Evolutionary conservation across 2,888 invertebrate species (phyloP).

Genomic region (Acrobasis repandana): DNA sequence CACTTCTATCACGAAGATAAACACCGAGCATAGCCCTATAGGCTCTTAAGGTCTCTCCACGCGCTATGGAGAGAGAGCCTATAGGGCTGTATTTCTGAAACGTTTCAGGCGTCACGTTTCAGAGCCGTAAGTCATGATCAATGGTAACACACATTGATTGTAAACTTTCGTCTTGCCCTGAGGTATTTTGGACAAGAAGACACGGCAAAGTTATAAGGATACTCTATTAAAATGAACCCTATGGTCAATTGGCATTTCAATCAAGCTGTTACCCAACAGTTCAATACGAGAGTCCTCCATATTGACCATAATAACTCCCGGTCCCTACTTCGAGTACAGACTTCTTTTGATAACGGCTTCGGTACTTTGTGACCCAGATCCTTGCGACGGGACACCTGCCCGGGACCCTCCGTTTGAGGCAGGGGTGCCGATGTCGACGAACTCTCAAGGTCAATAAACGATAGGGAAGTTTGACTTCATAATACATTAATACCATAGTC

Average conservation of each 20-base stretch:
- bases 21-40: too few relatives aligned
- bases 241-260: not conserved
- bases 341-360: not conserved
- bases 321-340: not conserved
- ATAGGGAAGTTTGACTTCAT: not conserved
- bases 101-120: too few relatives aligned
- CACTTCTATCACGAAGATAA: too few relatives aligned
- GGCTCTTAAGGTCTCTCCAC: too few relatives aligned
- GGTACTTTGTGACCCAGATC: not conserved
- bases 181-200: too few relatives aligned
- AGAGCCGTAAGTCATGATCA: too few relatives aligned
- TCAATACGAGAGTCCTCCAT: not conserved
- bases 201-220: too few relatives aligned
- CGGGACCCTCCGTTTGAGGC: slow-evolving; percentile 10
- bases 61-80: too few relatives aligned
- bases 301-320: not conserved
- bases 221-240: not conserved
- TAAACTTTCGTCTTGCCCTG: too few relatives aligned
- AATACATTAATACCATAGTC: too few relatives aligned
- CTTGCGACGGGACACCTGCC: slow-evolving; percentile 15
- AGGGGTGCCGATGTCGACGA: not conserved
- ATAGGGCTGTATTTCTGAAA: too few relatives aligned
- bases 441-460: slow-evolving; percentile 11
- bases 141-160: too few relatives aligned
- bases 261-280: not conserved